Conservation (phyloP, 2,113 vertebrate genomes). For the Brienomyrus brachyistius region DNA sequence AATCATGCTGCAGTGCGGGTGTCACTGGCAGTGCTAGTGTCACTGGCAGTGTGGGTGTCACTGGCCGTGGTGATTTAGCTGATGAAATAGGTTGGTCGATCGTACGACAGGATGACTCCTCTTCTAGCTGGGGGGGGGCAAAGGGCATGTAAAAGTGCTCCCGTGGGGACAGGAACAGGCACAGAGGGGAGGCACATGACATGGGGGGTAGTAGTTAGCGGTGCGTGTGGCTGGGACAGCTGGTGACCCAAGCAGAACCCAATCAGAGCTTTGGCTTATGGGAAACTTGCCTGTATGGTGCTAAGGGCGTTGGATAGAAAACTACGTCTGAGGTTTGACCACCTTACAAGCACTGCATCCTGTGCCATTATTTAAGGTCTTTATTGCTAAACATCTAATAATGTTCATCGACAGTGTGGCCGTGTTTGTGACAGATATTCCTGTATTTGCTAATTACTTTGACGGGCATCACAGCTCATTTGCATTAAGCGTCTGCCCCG, state of each 20-base stretch:
- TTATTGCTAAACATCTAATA: background rate
- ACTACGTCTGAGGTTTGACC: background rate
- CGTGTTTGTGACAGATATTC: background rate
- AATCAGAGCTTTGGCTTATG: background rate
- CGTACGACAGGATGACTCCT: background rate
- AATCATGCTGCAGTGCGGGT: background rate
- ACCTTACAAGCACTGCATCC: background rate
- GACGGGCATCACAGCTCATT: background rate
- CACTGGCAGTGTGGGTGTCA: background rate
- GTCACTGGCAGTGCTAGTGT: background rate
- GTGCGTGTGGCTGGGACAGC: background rate
- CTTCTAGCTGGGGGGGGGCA: background rate
- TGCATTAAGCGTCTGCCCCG: background rate
- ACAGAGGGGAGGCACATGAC: background rate
- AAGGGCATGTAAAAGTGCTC: background rate
- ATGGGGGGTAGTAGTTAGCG: background rate
- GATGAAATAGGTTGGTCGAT: background rate
- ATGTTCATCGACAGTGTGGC: background rate
- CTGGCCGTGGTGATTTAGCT: background rate
- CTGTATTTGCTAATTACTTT: background rate
- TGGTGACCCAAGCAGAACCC: background rate
- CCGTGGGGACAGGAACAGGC: background rate
- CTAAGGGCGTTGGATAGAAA: background rate
- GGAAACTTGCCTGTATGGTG: background rate
- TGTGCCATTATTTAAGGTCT: background rate